Conservation (phyloP, 53 echinoderm and acorn worm species). For the Patiria pectinifera region DNA sequence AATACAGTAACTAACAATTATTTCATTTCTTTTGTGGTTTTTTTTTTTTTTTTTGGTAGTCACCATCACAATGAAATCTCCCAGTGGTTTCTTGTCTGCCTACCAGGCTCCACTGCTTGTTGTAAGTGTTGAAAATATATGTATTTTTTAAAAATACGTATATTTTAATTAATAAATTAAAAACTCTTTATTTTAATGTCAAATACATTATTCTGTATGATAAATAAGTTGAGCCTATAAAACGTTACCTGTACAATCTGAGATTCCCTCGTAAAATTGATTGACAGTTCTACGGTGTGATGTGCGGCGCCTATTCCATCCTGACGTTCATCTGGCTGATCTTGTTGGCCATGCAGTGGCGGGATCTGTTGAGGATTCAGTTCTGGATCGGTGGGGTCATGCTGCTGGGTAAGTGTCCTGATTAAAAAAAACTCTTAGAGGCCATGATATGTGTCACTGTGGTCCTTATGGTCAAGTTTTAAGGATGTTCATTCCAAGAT, state of each 20-base stretch:
- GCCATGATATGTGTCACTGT: too few relatives aligned
- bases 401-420: slow-evolving; percentile 71
- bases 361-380: slow-evolving; percentile 89
- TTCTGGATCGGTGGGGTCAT: slow-evolving; percentile 94
- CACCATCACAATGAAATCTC: slow-evolving; percentile 71
- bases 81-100: slow-evolving; percentile 78
- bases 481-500: too few relatives aligned
- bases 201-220: too few relatives aligned
- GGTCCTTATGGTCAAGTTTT: too few relatives aligned
- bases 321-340: slow-evolving; percentile 78
- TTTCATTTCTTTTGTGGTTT: neutral
- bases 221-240: neutral
- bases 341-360: slow-evolving; percentile 84
- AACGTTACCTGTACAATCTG: neutral
- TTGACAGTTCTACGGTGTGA: slow-evolving; percentile 86
- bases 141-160: too few relatives aligned
- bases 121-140: slow-evolving; percentile 51
- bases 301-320: slow-evolving; percentile 86
- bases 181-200: too few relatives aligned
- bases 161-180: too few relatives aligned
- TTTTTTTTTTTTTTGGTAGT: slow-evolving; percentile 63
- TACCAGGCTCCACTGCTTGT: slow-evolving; percentile 76
- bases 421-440: too few relatives aligned
- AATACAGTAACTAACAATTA: neutral
- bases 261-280: neutral